Base-by-base conservation (phyloP, 2,113 vertebrate genomes). In the Mirounga angustirostris region DNA sequence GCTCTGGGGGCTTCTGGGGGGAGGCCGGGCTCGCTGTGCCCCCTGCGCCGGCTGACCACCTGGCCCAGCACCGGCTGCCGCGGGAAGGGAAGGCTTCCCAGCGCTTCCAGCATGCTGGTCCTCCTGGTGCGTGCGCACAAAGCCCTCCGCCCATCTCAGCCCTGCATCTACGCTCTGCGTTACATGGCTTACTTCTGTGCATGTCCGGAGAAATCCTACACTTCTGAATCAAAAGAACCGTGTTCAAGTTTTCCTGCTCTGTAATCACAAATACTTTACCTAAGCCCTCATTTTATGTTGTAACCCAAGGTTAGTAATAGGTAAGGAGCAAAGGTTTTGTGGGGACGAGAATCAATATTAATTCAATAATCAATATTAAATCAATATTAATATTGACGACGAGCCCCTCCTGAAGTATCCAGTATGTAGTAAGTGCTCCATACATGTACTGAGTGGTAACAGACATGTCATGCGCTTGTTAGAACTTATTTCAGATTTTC, bases 61-160 rank as follows among this genome's bases (percentile, higher is more conserved):
- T 58, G 1, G 5, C 2, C 43, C 58, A 43, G 63, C 58, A 5
- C n/a, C 4, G 43, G 58, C 43, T 16, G n/a, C 26, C 11, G 26
- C n/a, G 1, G 0, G 2, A 56, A 43, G 46, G 12, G n/a, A 46
- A 46, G 43, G 43, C 43, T 33, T n/a, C n/a, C 92, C 21, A 36
- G 13, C 3, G 9, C 24, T 7, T 50, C 28, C 4, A 3, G 56
- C 12, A 18, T 0, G 6, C 15, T 2, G 12, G 15, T 52, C n/a
- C 28, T 10, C 19, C 14, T 11, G 43, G 43, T 46, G 43, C 43
- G 1, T 46, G 43, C 7, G 43, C 43, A 46, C 43, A 46, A 7
- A 46, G 9, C 33, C 30, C 54, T 40, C 7, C 43, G 33, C 14
- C 26, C 2, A 10, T 36, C 2, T 54, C 3, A 89, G 58, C 59